Evolutionary conservation across 2,797 vertebrate genomes (phyloP).

Genomic region (Gila robusta): DNA sequence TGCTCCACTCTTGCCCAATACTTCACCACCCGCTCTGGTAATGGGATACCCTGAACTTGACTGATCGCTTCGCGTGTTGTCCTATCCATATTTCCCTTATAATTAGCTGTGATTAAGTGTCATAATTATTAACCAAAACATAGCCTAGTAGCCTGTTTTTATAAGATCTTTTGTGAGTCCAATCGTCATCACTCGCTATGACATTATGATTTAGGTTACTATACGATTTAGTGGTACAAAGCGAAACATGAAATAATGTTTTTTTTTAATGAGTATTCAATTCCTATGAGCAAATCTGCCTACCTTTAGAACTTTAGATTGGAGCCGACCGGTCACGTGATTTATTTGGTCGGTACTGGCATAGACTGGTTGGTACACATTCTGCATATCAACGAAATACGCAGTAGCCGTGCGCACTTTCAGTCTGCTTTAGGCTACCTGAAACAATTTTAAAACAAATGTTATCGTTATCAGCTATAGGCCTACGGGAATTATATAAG

Average conservation of each 20-base stretch:
- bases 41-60: constrained; percentile 40
- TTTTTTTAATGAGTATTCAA: not conserved
- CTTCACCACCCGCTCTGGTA: constrained; percentile 36
- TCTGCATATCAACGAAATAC: not conserved
- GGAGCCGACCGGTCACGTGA: not conserved
- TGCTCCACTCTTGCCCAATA: constrained; percentile 50
- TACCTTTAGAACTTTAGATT: not conserved
- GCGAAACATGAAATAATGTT: not conserved
- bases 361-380: not conserved
- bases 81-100: constrained; percentile 25
- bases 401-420: too few relatives aligned
- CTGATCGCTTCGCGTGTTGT: not conserved
- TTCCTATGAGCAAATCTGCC: not conserved
- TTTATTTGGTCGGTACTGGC: not conserved
- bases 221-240: not conserved
- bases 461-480: too few relatives aligned
- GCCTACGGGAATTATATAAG: not conserved
- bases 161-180: not conserved
- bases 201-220: not conserved
- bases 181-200: not conserved
- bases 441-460: too few relatives aligned
- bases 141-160: not conserved
- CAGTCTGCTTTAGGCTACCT: too few relatives aligned
- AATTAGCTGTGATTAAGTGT: not conserved
- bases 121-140: not conserved